A percentile compares a stretch with the other conserved stretches of the same genome.
These are phyloP conservation scores for Myotis lucifugus DNA, from an alignment of 2,113 vertebrate species.

Conservation along the genomic window DNA sequence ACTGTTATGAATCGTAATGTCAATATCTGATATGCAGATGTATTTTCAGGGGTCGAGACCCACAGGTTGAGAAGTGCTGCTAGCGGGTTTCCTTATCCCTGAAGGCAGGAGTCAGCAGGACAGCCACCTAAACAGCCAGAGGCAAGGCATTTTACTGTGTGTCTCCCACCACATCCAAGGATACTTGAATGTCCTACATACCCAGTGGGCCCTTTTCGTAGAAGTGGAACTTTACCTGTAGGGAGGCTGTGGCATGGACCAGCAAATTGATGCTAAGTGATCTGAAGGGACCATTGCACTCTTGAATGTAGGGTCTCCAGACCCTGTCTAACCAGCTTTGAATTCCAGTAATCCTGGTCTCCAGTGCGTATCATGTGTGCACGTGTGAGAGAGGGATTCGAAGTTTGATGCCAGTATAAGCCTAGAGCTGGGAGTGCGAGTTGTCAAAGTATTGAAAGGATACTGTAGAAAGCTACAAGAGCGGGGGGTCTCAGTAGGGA, in stretches of 20 bases:
- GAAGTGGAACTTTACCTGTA: not conserved
- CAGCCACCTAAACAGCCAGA: not conserved
- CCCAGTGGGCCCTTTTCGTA: not conserved
- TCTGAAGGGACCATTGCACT: not conserved
- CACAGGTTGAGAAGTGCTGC: too few relatives aligned
- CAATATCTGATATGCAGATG: too few relatives aligned
- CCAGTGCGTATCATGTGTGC: too few relatives aligned
- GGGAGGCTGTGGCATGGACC: not conserved
- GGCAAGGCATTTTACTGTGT: not conserved
- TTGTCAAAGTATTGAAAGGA: not conserved
- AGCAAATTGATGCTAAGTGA: not conserved
- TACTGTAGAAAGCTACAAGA: not conserved
- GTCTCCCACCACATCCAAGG: not conserved
- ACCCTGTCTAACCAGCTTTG: not conserved
- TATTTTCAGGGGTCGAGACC: too few relatives aligned
- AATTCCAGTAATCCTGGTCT: not conserved
- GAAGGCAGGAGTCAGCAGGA: not conserved
- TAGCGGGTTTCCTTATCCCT: not conserved
- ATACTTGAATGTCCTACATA: not conserved
- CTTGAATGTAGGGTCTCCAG: not conserved
- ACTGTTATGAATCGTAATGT: too few relatives aligned
- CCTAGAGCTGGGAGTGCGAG: not conserved
- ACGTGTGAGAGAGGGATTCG: fast-evolving
- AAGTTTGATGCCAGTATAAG: not conserved
- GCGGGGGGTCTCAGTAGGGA: not conserved